phyloP scores from a whole-genome alignment of 2,113 vertebrate genomes.

The Mesocricetus auratus region DNA sequence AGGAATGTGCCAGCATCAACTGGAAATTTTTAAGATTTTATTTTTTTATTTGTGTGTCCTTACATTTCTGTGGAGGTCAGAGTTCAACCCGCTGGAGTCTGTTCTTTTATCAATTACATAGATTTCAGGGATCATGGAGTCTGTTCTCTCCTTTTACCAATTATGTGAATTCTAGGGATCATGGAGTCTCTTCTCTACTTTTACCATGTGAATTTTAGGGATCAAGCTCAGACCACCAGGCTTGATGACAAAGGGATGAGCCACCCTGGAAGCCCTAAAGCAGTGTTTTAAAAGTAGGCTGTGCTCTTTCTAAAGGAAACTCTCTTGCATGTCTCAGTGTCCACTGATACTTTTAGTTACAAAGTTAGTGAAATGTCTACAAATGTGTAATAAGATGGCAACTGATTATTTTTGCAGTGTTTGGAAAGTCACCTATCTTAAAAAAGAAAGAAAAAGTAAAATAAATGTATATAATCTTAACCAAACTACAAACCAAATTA shows the following conservation, averaged over 20 bases:
- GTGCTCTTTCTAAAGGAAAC: conserved; percentile 16
- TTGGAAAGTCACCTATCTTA: background rate
- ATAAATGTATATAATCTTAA: background rate
- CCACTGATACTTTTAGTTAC: conserved; percentile 41
- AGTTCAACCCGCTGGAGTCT: background rate
- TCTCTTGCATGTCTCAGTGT: background rate
- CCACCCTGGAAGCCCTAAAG: background rate
- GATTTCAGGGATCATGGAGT: too few species aligned
- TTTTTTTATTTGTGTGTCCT: background rate
- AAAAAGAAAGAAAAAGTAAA: background rate
- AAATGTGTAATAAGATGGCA: conserved; percentile 19
- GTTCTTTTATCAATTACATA: background rate
- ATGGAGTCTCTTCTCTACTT: too few species aligned
- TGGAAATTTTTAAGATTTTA: too few species aligned
- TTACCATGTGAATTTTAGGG: background rate
- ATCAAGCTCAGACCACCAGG: background rate
- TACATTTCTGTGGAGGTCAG: background rate
- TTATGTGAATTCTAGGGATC: too few species aligned
- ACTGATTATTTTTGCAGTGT: background rate
- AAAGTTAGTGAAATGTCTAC: conserved; percentile 2
- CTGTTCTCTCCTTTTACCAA: too few species aligned
- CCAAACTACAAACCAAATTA: conserved; percentile 59
- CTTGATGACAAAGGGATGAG: background rate
- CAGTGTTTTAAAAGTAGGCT: conserved; percentile 23
- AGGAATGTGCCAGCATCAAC: too few species aligned